Evolutionary conservation across 2,113 vertebrate genomes (phyloP), one percentile per base, ranked within the genome.

Genomic region (Tringa solitaria): DNA sequence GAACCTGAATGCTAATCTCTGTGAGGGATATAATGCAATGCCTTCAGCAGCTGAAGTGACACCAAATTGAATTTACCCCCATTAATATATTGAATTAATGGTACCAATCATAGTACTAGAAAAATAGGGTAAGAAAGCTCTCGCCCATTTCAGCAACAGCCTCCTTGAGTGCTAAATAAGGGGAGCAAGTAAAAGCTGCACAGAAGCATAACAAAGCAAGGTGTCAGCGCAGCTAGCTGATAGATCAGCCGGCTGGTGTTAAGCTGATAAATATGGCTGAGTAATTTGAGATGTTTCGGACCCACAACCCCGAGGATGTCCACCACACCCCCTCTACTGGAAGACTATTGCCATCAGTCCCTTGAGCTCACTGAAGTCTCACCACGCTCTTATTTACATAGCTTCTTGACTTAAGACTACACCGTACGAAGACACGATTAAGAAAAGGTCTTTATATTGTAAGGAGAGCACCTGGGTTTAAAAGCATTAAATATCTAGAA

Each of bases 241-340:
- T 30, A 64, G 97, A 97, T 93, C 84, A 97, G 97, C 94, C 97
- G 89, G 90, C 95, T 98, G 98, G 97, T 98, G 98, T 98, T 98
- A 99, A 96, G 53, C 95, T 92, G 95, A 98, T 97, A 98, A 99
- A 98, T 97, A 98, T 93, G 96, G 98, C 95, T 96, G 95, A 96
- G 98, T 97, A 98, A 99, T 95, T 64, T 63, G 98, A 98, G 98
- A 98, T 95, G 97, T 97, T 86, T 97, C 94, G 95, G 96, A 98
- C 94, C 96, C 82, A 95, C 94, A 97, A 95, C 79, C 92, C 95
- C 93, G 97, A 97, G 96, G 89, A 97, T 97, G 97, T 97, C 97
- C 96, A 97, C 72, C 96, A 96, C 94, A 96, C 97, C 82, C 96
- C 98, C 97, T 97, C 98, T 97, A 97, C 98, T 98, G 97, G 97